Percentiles rank a stretch among this genome's conserved stretches.
These are phyloP conservation scores for Talpa occidentalis DNA, from an alignment of 2,113 vertebrate species.

Conservation along the genomic window DNA sequence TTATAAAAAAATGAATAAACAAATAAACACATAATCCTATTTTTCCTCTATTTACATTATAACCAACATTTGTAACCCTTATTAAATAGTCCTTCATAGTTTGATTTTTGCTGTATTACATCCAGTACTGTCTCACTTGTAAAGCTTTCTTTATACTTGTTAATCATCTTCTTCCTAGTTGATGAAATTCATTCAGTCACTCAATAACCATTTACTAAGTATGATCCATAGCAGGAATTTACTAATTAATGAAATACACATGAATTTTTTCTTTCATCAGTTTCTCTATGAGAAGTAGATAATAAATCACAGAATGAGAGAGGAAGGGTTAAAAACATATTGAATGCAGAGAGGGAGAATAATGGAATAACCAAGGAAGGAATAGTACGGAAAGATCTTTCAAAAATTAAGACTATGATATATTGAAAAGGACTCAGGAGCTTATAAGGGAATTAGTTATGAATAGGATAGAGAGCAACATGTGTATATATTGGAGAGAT, in stretches of 20 bases:
- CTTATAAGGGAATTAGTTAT: background rate
- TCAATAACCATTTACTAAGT: background rate
- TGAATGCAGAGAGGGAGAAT: background rate
- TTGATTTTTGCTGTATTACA: background rate
- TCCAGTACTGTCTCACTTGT: background rate
- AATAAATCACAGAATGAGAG: background rate
- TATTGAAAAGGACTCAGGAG: background rate
- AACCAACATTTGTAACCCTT: background rate
- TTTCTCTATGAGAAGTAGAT: background rate
- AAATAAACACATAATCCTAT: background rate
- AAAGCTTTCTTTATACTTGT: background rate
- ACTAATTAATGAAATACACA: background rate
- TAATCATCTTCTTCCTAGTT: background rate
- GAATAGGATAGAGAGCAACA: rapidly evolving
- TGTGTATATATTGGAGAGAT: background rate
- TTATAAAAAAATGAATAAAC: background rate
- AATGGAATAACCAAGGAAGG: background rate
- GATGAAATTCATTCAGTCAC: background rate
- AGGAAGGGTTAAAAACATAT: background rate
- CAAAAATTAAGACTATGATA: background rate
- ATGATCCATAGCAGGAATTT: background rate
- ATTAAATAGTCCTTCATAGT: background rate
- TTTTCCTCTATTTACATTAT: background rate
- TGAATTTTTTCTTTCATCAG: background rate
- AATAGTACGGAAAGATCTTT: background rate